Evolutionary conservation across 1,140 invertebrate species (phyloP), one percentile per base, ranked within the genome.

Genomic region (Brachystomella parvula): DNA sequence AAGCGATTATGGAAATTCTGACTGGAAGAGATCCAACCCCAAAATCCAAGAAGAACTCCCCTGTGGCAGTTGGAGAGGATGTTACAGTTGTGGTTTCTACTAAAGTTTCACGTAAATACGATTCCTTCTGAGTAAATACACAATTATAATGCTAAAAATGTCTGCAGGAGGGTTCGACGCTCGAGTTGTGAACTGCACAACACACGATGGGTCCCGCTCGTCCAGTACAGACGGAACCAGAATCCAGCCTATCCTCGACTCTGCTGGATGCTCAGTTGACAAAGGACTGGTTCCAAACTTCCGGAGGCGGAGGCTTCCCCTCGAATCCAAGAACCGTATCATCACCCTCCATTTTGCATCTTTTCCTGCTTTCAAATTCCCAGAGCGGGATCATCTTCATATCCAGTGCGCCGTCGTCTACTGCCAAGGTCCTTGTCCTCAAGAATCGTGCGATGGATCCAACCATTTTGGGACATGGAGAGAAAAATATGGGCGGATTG

Each of bases 361-460:
- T 32, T 89, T 90, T 78, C 82, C 85, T 15, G 87, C 87, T 3
- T 90, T 90, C 72, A 89, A 89, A 74, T 89, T 90, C 78, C 87
- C 87, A 19, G 87, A 88, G 72, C 78, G 86, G 68, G 85, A 86
- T 61, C 83, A 84, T 62, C 76, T 89, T 15, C 87, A 89, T 76
- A 78, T 90, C 17, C 73, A 75, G 44, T 79, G 78, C 82, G 82
- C 57, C 84, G 86, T 81, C 79, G 81, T 64, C 75, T 87, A 72
- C 81, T 90, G 88, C 74, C 83, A 83, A 75, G 83, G 82, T 19
- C 77, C 78, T 57, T 90, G 88, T 74, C 81, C 82, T 2, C 78
- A 80, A 75, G 84, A 74, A 74, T 53, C 69, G 33, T 69, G 65
- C 59, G 73, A 74, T 66, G 63, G 62, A 17, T 32, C 47, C 26